Evolutionary conservation across 2,113 vertebrate genomes (phyloP).

Genomic region (Ancistrus triradiatus): DNA sequence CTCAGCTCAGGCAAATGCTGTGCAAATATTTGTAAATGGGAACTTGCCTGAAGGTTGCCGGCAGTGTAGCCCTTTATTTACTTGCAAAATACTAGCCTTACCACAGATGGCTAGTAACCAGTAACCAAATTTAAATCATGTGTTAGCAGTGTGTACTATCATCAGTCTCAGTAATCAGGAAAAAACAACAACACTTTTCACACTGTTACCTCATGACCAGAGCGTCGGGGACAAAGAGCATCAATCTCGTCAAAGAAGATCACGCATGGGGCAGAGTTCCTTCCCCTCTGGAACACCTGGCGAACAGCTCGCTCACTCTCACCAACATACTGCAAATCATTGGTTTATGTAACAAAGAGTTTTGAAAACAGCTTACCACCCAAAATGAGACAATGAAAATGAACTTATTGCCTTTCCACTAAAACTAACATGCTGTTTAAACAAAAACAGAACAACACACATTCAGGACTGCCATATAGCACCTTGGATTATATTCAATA

Average conservation of each 20-base stretch:
- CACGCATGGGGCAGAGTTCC: slow-evolving; percentile 91
- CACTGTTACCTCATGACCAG: slow-evolving; percentile 85
- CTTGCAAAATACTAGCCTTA: background rate
- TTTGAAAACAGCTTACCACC: no score
- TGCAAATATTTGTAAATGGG: background rate
- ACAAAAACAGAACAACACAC: no score
- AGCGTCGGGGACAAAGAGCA: slow-evolving; percentile 92
- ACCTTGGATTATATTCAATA: no score
- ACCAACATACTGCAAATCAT: slow-evolving; percentile 81
- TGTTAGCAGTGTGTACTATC: no score
- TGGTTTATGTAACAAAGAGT: background rate
- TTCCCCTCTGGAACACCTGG: slow-evolving; percentile 91
- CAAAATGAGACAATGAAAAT: no score
- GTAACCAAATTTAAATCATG: no score
- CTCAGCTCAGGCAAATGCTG: background rate
- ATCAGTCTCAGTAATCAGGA: no score
- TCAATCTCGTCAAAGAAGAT: slow-evolving; percentile 98
- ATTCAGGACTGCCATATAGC: no score
- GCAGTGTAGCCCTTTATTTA: background rate
- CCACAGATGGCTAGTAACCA: no score
- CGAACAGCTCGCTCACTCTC: slow-evolving; percentile 92
- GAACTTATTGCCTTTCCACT: no score
- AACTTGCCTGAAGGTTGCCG: background rate
- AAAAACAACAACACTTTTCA: no score
- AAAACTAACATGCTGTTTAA: no score